Percentiles rank a stretch among this genome's conserved stretches.
phyloP scores from a whole-genome alignment of 2,797 vertebrate genomes.

The Leuciscus waleckii region DNA sequence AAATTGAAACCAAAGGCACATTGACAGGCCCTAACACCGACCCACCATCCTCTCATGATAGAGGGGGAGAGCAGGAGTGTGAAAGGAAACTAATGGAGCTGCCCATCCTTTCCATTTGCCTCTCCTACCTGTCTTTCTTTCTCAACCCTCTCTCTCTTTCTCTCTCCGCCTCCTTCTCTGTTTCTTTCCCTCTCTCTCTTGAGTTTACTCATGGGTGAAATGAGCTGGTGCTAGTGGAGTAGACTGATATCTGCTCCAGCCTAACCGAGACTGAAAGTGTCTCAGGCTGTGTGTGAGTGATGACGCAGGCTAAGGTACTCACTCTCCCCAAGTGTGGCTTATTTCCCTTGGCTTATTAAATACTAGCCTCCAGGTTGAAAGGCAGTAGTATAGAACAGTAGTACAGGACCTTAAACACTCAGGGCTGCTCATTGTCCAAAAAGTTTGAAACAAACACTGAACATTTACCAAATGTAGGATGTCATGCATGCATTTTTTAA shows the following conservation, averaged over 20 bases:
- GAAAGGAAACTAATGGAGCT: conserved; percentile 52
- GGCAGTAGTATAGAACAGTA: conserved; percentile 37
- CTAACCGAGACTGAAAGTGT: conserved; percentile 70
- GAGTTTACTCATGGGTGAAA: conserved; percentile 78
- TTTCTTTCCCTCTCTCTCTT: conserved; percentile 37
- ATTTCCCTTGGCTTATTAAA: conserved; percentile 58
- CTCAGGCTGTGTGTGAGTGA: conserved; percentile 44
- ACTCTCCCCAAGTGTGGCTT: conserved; percentile 48
- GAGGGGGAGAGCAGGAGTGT: conserved; percentile 49
- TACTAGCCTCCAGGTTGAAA: conserved; percentile 49
- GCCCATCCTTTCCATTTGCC: conserved; percentile 53
- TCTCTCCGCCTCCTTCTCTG: conserved; percentile 27
- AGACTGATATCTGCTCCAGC: conserved; percentile 75
- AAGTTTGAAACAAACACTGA: conserved; percentile 7
- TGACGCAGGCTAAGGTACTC: conserved; percentile 46
- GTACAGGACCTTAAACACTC: conserved; percentile 36
- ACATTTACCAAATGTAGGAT: conserved; percentile 3
- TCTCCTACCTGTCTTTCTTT: conserved; percentile 39
- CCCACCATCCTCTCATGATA: conserved; percentile 56
- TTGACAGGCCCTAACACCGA: conserved; percentile 56
- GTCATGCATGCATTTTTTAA: background rate
- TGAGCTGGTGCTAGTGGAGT: conserved; percentile 72
- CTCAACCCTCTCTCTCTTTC: conserved; percentile 32
- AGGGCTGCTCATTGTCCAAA: conserved; percentile 12
- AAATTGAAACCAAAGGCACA: conserved; percentile 69